These are phyloP conservation scores for Fregata magnificens DNA, from an alignment of 2,113 vertebrate genomes.

Conservation along the genomic window DNA sequence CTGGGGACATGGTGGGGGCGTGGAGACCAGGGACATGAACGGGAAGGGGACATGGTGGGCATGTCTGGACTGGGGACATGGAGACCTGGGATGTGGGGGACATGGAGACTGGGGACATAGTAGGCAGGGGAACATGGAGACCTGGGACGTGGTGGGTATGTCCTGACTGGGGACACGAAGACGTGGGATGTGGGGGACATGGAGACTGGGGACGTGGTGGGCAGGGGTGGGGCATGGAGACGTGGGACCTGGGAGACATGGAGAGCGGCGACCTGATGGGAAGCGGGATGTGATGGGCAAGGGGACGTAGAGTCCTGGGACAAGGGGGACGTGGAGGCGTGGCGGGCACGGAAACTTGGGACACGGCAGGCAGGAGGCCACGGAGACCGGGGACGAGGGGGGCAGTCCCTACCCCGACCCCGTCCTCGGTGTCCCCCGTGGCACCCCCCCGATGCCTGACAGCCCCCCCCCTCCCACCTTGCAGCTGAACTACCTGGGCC, in stretches of 20 bases:
- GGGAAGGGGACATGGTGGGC: not conserved
- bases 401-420: not conserved
- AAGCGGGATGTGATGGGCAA: too few relatives aligned
- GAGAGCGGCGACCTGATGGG: too few relatives aligned
- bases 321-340: not conserved
- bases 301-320: too few relatives aligned
- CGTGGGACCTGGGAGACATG: too few relatives aligned
- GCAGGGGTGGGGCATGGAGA: fast-evolving
- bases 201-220: too few relatives aligned
- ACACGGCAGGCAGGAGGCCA: fast-evolving
- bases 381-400: fast-evolving
- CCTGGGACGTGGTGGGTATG: too few relatives aligned
- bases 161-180: not conserved
- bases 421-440: not conserved
- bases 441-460: not conserved
- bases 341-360: too few relatives aligned
- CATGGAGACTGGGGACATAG: too few relatives aligned
- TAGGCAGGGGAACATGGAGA: not conserved
- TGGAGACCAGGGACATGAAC: too few relatives aligned
- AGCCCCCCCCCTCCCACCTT: not conserved
- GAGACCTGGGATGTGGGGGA: too few relatives aligned
- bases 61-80: not conserved
- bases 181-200: too few relatives aligned
- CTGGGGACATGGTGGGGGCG: not conserved
- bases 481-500: slow-evolving; percentile 92